Evolutionary conservation across 2,113 vertebrate genomes (phyloP).

Genomic region (Brienomyrus brachyistius): DNA sequence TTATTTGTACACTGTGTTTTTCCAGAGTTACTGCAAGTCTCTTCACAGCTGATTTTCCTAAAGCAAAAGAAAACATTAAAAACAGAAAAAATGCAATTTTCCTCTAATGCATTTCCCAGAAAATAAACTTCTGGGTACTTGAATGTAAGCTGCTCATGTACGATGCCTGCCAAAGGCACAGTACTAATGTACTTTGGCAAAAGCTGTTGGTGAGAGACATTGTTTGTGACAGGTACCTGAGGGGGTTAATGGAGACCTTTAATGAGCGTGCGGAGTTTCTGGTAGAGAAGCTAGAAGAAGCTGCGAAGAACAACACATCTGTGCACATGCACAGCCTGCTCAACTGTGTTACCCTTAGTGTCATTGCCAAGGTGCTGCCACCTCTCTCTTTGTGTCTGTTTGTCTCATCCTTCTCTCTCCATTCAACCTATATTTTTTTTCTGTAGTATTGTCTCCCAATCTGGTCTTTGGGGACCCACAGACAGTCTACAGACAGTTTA

Average conservation of each 20-base stretch:
- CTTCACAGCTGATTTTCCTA: neutral
- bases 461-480: neutral
- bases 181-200: neutral
- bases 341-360: conserved; percentile 50
- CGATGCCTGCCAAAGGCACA: neutral
- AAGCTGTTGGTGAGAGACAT: neutral
- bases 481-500: neutral
- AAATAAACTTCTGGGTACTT: neutral
- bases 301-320: conserved; percentile 37
- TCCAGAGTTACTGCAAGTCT: neutral
- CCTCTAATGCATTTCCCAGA: neutral
- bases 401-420: too few species aligned
- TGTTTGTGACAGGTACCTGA: conserved; percentile 48
- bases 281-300: conserved; percentile 45
- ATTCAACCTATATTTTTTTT: too few species aligned
- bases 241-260: conserved; percentile 51
- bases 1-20: neutral
- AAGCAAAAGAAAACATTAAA: neutral
- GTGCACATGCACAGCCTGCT: conserved; percentile 45
- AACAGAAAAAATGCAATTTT: neutral
- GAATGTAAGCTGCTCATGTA: neutral
- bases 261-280: conserved; percentile 55
- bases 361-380: conserved; percentile 48
- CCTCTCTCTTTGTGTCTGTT: neutral
- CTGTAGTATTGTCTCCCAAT: too few species aligned